Evolutionary conservation across 2,888 invertebrate genomes (phyloP), one percentile per base, ranked within the genome.

Genomic region (Drosophila greeni): DNA sequence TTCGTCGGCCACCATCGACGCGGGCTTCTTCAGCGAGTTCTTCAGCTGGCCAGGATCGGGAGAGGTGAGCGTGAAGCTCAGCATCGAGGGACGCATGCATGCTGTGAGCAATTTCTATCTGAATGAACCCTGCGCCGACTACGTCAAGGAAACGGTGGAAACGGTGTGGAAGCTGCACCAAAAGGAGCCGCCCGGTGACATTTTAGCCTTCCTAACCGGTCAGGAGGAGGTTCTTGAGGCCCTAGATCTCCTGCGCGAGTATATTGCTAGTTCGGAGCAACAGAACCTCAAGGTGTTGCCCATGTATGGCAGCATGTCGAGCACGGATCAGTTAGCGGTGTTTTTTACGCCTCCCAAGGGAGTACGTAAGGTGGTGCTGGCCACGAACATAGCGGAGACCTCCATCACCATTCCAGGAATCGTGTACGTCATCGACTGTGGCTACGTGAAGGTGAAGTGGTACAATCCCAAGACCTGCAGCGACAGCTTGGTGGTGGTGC

Each of bases 361-460:
- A 33, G 92, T 93, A 0, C 90, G 99, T 29, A 99, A 98, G 89
- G 93, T 98, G 23, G 93, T 99, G 0, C 90, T 99, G 5, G 95
- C 98, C 0, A 99, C 98, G 0, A 99, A 99, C 86, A 95, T 99
- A 54, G 98, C 99, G 0, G 99, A 99, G 89, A 96, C 99, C 0
- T 97, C 98, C 1, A 93, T 99, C 18, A 99, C 99, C 0, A 97
- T 99, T 82, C 94, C 95, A 5, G 97, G 97, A 24, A 93, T 99
- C 70, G 94, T 94, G 31, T 97, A 97, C 88, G 97, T 98, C 54
- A 93, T 99, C 56, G 99, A 99, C 88, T 93, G 96, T 87, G 99
- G 99, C 1, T 99, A 97, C 90, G 97, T 97, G 51, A 99, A 98
- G 90, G 88, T 98, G 75, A 94, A 95, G 20, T 97, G 95, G 91